Evolutionary conservation across 2,113 vertebrate genomes (phyloP).

Genomic region (Epinephelus moara): DNA sequence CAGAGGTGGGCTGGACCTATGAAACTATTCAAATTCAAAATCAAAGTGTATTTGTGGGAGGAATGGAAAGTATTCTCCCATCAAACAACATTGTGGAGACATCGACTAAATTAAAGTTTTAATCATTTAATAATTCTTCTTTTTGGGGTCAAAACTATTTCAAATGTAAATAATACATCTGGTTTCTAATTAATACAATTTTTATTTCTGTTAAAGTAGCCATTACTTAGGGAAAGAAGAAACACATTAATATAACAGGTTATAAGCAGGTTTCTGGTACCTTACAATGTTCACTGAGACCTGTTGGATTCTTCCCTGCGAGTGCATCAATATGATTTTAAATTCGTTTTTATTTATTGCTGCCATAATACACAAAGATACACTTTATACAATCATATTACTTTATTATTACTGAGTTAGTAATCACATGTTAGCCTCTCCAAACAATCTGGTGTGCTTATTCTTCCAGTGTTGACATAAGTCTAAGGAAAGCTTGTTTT

Average conservation of each 20-base stretch:
- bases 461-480: not conserved
- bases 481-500: slow-evolving; percentile 4
- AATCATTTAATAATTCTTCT: not conserved
- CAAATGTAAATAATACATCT: not conserved
- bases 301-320: too few species aligned
- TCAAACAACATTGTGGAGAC: not conserved
- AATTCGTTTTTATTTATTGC: not conserved
- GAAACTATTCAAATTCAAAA: not conserved
- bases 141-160: not conserved
- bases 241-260: too few species aligned
- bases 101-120: not conserved
- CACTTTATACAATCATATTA: slow-evolving; percentile 18
- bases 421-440: not conserved
- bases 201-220: not conserved
- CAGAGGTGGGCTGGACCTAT: too few species aligned
- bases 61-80: not conserved
- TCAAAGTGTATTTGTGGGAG: not conserved
- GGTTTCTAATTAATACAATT: not conserved
- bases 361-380: not conserved
- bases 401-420: slow-evolving; percentile 4
- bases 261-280: too few species aligned
- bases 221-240: not conserved
- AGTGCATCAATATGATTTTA: not conserved
- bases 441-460: slow-evolving; percentile 5
- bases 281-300: too few species aligned